A percentile compares a stretch with the other conserved stretches of the same genome.
phyloP scores from a whole-genome alignment of 2,797 vertebrate species.

The Tapirus indicus region DNA sequence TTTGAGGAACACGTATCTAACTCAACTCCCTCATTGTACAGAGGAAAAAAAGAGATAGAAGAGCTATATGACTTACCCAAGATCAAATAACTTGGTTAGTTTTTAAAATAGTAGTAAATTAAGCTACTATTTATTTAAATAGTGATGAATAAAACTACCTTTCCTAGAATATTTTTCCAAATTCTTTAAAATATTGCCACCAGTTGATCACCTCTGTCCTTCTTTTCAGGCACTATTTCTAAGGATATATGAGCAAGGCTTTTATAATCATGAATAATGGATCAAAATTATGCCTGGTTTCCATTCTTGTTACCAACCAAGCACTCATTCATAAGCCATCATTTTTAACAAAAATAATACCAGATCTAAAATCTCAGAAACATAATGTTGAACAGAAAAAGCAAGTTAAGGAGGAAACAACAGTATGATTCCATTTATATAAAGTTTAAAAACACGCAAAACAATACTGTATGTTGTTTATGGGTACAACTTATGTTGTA shows the following conservation, averaged over 20 bases:
- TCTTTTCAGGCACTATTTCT: neutral
- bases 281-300: neutral
- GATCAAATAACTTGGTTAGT: neutral
- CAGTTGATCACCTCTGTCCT: neutral
- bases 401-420: neutral
- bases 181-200: neutral
- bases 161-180: neutral
- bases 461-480: neutral
- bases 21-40: neutral
- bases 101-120: neutral
- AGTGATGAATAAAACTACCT: neutral
- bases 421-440: neutral
- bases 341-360: neutral
- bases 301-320: neutral
- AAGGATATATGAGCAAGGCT: neutral
- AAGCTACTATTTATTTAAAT: neutral
- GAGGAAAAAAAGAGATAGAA: neutral
- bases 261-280: neutral
- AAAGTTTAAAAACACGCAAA: neutral
- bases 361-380: constrained; percentile 39
- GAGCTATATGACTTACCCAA: neutral
- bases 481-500: neutral
- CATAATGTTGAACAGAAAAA: neutral
- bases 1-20: neutral
- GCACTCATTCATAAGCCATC: neutral